Evolutionary conservation across 2,797 vertebrate genomes (phyloP), one percentile per base, ranked within the genome.

Genomic region (Xiphophorus birchmanni): DNA sequence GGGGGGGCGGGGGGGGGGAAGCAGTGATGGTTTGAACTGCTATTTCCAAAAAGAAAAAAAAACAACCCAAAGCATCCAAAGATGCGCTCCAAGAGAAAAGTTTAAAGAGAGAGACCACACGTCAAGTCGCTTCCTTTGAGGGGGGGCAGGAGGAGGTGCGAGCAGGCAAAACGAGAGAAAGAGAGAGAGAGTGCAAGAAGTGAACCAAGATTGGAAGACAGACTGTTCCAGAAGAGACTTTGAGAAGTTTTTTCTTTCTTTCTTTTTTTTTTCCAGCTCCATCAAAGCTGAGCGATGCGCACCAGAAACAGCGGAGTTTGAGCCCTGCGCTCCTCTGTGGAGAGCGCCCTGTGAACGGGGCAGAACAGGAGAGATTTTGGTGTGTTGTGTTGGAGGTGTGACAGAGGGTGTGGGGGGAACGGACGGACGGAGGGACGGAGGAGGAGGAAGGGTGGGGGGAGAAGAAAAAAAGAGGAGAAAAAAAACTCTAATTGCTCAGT

Each of bases 401-500:
- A 23, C 6, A 23, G 50, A 18, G 2, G 18, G 45, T 13, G 45
- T 13, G 42, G 42, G 44, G 10, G 42, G 3, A 21, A 50, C 48
- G 50, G 50, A 52, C 50, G 6, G 48, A 21, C 48, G 47, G 47
- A 47, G 13, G 5, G 48, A 48, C 47, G 47, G 48, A 6, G 5
- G 18, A 48, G 48, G 44, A 45, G 11, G 17, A 45, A 13, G 11
- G 0, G 10, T 11, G 44, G 45, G 45, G 45, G 12, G 94, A 94
- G 95, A 52, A 15, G 90, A 92, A 84, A 92, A 95, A 93, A 95
- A 93, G 95, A 95, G 94, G 95, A 96, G 96, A 95, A 95, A 97
- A 32, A 94, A 94, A 96, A 95, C 91, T 96, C 97, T 98, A 98
- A 98, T 97, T 97, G 97, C 97, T 90, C 91, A 96, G 97, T 96